These are phyloP conservation scores for Leptogaster cylindrica DNA, from an alignment of 2,888 invertebrate genomes.

Conservation along the genomic window DNA sequence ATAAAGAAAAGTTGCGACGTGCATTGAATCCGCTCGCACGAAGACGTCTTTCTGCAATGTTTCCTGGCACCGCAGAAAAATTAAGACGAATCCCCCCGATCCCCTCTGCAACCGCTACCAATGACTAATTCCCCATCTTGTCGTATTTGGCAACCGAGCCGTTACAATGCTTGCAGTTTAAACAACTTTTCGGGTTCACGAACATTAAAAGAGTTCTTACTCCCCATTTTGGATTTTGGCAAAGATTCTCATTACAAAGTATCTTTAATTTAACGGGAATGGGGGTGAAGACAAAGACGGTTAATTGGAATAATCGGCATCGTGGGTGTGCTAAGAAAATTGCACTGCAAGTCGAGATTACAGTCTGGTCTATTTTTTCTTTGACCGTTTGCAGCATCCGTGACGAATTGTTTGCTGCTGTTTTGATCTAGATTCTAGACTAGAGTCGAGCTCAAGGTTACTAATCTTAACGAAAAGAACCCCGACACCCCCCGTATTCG, in stretches of 20 bases:
- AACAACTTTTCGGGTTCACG: no score
- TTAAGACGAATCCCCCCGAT: neutral
- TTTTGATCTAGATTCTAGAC: no score
- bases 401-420: no score
- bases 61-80: constrained; percentile 3
- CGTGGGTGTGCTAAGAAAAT: neutral
- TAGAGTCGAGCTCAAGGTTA: no score
- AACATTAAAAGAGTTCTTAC: no score
- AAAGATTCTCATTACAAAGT: no score
- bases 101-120: neutral
- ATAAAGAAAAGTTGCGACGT: constrained; percentile 26
- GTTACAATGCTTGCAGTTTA: constrained; percentile 14
- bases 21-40: constrained; percentile 21
- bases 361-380: no score
- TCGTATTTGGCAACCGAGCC: constrained; percentile 15
- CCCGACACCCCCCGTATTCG: no score
- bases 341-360: no score
- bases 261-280: neutral
- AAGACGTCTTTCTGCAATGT: neutral
- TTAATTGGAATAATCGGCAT: neutral
- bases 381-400: no score
- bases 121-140: constrained; percentile 23
- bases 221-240: no score
- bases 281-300: neutral
- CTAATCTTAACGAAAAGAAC: no score